Evolutionary conservation across 2,888 invertebrate genomes (phyloP), one percentile per base, ranked within the genome.

Genomic region (Ormyrus rosae): DNA sequence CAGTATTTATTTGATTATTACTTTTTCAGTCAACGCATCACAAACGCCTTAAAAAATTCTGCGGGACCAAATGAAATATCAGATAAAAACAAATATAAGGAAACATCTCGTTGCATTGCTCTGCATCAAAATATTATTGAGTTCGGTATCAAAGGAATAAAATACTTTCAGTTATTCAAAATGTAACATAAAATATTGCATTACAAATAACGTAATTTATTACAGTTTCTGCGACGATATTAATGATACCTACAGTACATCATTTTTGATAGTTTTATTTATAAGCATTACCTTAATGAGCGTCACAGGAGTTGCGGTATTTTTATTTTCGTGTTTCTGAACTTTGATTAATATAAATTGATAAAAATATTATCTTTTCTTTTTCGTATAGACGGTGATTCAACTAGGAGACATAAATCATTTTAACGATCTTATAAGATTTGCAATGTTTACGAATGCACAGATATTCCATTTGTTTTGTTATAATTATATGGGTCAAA

Each of bases 301-400:
- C 51, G 8, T 80, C 7, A 80, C 71, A 6, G 80, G 80, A 60
- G 60, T 80, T 5, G 46, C 64, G 70, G 80, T 80, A 80, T 10
- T 5, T 53, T 10, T 10, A 53, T 34, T 34, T 34, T 34, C 34
- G 34, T 34, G 34, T 34, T 34, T 34, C 34, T 34, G 34, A 34
- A 34, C 4, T 34, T 34, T 0, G 34, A 34, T 34, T 34, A 3
- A 34, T 34, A 34, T 0, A 34, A 34, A 4, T 34, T 34, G 34
- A 34, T 34, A 34, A 34, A 34, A 34, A 34, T 34, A 34, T 34
- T 34, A 34, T 34, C 2, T 34, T 34, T 34, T 34, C 34, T 34
- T 34, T 34, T 34, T 34, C 34, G 34, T 34, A 34, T 11, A 53
- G 53, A 11, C 11, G 11, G 53, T 53, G 11, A 53, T 53, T 53